Base-by-base conservation (phyloP, 1,140 invertebrate genomes). In the Bemisia tabaci region DNA sequence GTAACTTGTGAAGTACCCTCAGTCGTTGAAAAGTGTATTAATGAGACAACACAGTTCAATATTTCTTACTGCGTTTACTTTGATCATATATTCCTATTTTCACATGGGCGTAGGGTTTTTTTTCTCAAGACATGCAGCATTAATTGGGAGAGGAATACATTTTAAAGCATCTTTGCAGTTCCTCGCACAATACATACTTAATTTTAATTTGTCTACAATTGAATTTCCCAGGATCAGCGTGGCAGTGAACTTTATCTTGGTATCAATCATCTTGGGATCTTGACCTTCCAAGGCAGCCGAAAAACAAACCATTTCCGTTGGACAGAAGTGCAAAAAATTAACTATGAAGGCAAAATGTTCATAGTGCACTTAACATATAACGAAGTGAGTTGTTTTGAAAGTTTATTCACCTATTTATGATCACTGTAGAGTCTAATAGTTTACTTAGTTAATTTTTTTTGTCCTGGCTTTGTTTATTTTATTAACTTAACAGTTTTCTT, bases 261-360 rank as follows among this genome's bases (percentile, higher is more conserved):
- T 22, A 92, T 97, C 65, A 98, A 96, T 79, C 90, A 95, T 79
- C 87, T 87, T 68, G 95, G 95, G 25, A 94, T 98, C 63, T 84
- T 96, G 68, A 95, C 94, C 22, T 97, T 97, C 78, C 90, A 96
- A 80, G 92, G 91, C 23, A 94, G 90, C 70, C 84, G 91, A 73
- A 90, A 94, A 77, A 92, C 91, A 2, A 90, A 96, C 75, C 91
- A 95, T 76, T 97, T 96, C 80, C 90, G 91, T 72, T 98, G 95
- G 95, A 85, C 83, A 64, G 93, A 96, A 78, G 91, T 97, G 26
- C 90, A 94, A 73, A 96, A 95, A 78, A 91, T 97, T 67, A 95
- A 95, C 75, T 97, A 94, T 75, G 94, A 97, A 76, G 93, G 93
- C n/a, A 94, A 95, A 81, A 96, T 96, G 92, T 97, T 97, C 76